These are phyloP conservation scores for Tamandua tetradactyla DNA, from an alignment of 2,797 vertebrate genomes.

Conservation along the genomic window DNA sequence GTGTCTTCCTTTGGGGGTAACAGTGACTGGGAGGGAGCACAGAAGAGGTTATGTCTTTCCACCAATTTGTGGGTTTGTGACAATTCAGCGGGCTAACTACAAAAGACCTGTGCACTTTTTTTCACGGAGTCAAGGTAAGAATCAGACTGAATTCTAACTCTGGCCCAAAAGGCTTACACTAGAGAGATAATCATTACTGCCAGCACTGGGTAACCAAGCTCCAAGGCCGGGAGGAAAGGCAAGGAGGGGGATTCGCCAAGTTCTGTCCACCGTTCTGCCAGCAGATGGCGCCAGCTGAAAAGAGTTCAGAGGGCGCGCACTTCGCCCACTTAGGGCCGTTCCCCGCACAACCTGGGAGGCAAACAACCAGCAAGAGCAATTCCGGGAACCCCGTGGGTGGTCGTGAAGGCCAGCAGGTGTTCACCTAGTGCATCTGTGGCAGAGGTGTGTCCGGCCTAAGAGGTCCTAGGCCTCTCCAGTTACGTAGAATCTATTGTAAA, in stretches of 20 bases:
- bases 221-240: background rate
- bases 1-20: background rate
- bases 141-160: constrained; percentile 9
- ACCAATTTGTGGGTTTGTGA: background rate
- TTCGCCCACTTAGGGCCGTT: background rate
- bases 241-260: accelerated
- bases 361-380: background rate
- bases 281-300: constrained; percentile 34
- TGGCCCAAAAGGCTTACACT: background rate
- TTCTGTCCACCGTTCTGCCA: background rate
- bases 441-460: background rate
- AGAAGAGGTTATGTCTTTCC: no score
- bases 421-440: background rate
- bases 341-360: background rate
- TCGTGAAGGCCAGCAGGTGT: background rate
- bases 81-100: background rate
- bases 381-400: background rate
- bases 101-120: background rate
- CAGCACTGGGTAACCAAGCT: background rate
- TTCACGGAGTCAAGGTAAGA: background rate
- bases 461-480: background rate
- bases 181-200: background rate
- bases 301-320: background rate
- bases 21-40: no score
- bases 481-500: constrained; percentile 15